Conservation (phyloP, 92 coral and sea anemone genomes). For the Porites divaricata region DNA sequence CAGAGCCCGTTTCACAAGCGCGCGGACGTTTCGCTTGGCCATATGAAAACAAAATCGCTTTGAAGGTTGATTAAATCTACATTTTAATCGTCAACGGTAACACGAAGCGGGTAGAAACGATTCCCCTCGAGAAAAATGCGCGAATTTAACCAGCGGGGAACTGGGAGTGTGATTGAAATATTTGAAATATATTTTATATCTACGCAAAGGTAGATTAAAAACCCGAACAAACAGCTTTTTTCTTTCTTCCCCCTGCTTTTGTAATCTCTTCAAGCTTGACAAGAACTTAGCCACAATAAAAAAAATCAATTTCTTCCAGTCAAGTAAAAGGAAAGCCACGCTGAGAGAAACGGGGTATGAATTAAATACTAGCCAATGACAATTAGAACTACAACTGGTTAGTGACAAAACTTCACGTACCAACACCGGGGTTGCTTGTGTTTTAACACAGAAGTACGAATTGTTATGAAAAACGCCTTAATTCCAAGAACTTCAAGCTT, state of each 20-base stretch:
- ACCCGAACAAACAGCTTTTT: background rate
- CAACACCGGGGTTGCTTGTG: slow-evolving; percentile 7
- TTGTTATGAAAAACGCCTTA: slow-evolving; percentile 23
- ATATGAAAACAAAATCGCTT: slow-evolving; percentile 4
- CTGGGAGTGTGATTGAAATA: background rate
- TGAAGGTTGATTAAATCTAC: background rate
- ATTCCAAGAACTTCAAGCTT: background rate
- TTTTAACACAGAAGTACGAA: background rate
- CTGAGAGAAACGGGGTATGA: slow-evolving; percentile 15
- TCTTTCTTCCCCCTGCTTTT: background rate
- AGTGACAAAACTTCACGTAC: slow-evolving; percentile 10
- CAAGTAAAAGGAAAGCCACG: slow-evolving; percentile 10
- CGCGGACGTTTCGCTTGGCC: background rate
- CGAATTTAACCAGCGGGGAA: background rate
- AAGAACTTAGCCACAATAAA: background rate
- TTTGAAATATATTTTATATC: background rate
- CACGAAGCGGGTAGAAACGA: background rate
- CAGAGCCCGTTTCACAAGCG: background rate
- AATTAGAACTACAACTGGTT: slow-evolving; percentile 18
- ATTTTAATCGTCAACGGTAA: background rate
- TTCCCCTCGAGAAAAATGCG: background rate
- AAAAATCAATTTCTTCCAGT: background rate
- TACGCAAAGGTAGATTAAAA: background rate
- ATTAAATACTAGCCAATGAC: slow-evolving; percentile 13
- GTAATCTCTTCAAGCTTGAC: background rate